These are phyloP conservation scores for Lagopus muta DNA, from an alignment of 2,113 vertebrate species.

Conservation along the genomic window DNA sequence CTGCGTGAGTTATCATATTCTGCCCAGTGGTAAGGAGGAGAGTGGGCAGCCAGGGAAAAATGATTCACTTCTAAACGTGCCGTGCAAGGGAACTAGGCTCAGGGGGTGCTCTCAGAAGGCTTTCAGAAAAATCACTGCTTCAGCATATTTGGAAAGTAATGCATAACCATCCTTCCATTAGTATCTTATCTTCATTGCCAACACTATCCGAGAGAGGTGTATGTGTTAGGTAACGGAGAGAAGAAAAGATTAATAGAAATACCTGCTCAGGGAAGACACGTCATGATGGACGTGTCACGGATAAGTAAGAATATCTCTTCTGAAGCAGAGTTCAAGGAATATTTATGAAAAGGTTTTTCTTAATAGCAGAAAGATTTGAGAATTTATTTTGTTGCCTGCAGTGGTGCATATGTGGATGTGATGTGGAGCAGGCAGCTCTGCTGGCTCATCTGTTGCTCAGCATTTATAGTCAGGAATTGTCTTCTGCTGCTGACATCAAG, in stretches of 20 bases:
- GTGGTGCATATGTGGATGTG: accelerated
- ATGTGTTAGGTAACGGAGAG: neutral
- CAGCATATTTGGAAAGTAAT: neutral
- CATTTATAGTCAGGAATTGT: neutral
- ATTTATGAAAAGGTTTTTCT: neutral
- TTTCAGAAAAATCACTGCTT: neutral
- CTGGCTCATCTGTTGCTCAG: neutral
- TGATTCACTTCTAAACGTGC: neutral
- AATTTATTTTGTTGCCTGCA: neutral
- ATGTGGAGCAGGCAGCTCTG: neutral
- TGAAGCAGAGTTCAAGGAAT: neutral
- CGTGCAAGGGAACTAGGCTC: neutral
- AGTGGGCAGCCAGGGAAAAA: neutral
- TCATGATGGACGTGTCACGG: accelerated
- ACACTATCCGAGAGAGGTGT: neutral
- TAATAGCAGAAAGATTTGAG: neutral
- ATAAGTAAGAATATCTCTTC: neutral
- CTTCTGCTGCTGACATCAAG: neutral
- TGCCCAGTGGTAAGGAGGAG: neutral
- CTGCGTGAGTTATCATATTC: neutral
- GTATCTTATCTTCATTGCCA: neutral
- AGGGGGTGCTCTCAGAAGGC: neutral
- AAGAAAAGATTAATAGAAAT: neutral
- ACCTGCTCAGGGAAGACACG: neutral
- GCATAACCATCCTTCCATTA: neutral